Base-by-base conservation (phyloP, 2,113 vertebrate species). In the Porphyrio hochstetteri region DNA sequence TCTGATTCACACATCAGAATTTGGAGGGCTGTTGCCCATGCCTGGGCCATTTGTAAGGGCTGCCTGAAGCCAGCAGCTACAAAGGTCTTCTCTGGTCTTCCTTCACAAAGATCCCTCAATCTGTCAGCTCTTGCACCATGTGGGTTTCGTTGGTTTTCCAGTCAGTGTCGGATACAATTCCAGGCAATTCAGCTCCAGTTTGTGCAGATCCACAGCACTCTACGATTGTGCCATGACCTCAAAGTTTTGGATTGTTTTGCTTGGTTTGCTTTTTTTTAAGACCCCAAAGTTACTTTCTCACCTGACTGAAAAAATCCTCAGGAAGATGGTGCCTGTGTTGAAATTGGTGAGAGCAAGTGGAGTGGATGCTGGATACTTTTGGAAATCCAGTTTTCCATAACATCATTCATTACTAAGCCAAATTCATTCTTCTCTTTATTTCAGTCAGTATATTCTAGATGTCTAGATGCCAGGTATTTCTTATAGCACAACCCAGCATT, bases 1-100 rank as follows among this genome's bases (percentile, higher is more conserved):
- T 12, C 86, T 68, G 77, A 89, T 95, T 94, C 48, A 69, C 90
- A 86, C 64, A 70, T 88, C 88, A 89, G 82, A 93, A 81, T 83
- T 91, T 93, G 69, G 31, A 44, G 70, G 55, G 70, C 64, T 81
- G n/a, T 88, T 96, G 70, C 40, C 16, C 60, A 17, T 81, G 16
- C 56, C 28, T 75, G 25, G 64, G n/a, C 33, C n/a, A 40, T 86
- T 84, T 72, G 20, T 91, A 80, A 86, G 29, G 38, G 64, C 68
- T 90, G 33, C 36, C 80, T 91, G 77, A 91, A 91, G n/a, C 17
- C 48, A 63, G 50, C 29, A 91, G 11, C 76, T 69, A 19, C 35
- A 35, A 86, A 78, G 61, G 63, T n/a, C 88, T 75, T 57, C 67
- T 2, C 21, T 76, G 38, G 12, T 80, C 44, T 94, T 82, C 28